Evolutionary conservation across 1,140 invertebrate genomes (phyloP).

Genomic region (Rhizoglyphus robini): DNA sequence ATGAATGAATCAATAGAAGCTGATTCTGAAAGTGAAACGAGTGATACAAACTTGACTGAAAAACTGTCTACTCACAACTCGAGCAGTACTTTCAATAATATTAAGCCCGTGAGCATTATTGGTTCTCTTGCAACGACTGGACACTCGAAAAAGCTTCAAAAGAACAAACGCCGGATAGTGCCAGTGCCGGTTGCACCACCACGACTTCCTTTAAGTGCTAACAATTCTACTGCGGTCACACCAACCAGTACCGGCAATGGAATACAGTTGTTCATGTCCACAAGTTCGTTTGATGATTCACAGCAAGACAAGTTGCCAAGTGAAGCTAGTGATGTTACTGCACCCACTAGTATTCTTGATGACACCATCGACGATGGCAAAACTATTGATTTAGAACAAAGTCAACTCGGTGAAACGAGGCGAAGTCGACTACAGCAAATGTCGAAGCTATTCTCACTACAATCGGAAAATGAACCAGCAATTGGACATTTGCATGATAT

Average conservation of each 20-base stretch:
- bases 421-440: background rate
- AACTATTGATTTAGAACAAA: background rate
- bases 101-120: background rate
- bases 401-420: background rate
- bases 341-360: background rate
- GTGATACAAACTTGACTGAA: slow-evolving; percentile 45
- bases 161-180: background rate
- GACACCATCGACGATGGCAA: background rate
- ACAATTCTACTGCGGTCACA: slow-evolving; percentile 22
- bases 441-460: slow-evolving; percentile 7
- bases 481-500: background rate
- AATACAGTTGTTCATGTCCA: background rate
- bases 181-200: slow-evolving; percentile 61
- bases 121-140: background rate
- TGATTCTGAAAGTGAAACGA: slow-evolving; percentile 66
- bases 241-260: slow-evolving; percentile 18
- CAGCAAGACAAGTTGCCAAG: background rate
- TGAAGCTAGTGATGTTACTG: background rate
- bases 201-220: slow-evolving; percentile 49
- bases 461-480: background rate
- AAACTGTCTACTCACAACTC: slow-evolving; percentile 46
- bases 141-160: background rate
- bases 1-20: slow-evolving; percentile 23
- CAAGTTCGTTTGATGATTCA: background rate
- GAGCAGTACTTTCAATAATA: slow-evolving; percentile 46